These are phyloP conservation scores for Lates japonicus DNA, from an alignment of 2,797 vertebrate species.

Conservation along the genomic window DNA sequence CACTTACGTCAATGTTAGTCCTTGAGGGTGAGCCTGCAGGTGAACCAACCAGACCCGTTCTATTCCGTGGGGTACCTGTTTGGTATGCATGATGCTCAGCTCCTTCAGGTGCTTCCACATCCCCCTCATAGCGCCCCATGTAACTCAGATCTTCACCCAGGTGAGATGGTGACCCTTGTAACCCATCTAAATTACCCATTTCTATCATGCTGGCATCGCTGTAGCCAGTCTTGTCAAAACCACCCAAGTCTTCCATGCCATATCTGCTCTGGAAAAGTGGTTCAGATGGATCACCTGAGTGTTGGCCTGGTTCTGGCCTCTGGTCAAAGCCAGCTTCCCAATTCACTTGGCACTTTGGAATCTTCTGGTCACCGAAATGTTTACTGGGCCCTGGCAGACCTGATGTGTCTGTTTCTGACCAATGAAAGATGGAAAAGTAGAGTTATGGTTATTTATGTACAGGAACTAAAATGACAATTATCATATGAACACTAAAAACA, in stretches of 20 bases:
- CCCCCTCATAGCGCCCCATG: conserved; percentile 71
- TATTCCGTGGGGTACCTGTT: conserved; percentile 49
- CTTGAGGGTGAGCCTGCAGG: conserved; percentile 64
- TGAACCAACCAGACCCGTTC: conserved; percentile 36
- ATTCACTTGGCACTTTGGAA: conserved; percentile 76
- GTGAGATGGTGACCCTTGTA: conserved; percentile 74
- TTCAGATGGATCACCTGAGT: conserved; percentile 65
- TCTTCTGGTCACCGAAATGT: conserved; percentile 75
- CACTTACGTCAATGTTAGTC: conserved; percentile 61
- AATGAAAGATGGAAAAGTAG: conserved; percentile 5
- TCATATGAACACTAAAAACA: neutral
- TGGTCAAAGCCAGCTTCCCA: conserved; percentile 79
- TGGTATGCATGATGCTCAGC: conserved; percentile 70
- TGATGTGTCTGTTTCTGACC: conserved; percentile 68
- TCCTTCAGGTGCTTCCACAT: conserved; percentile 61
- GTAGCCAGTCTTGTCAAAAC: conserved; percentile 77
- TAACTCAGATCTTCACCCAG: conserved; percentile 73
- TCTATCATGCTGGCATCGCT: conserved; percentile 72
- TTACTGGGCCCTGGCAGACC: conserved; percentile 75
- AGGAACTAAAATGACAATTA: neutral
- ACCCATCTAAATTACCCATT: conserved; percentile 74
- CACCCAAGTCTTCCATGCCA: conserved; percentile 75
- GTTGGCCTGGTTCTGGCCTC: conserved; percentile 66
- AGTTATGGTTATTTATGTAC: neutral
- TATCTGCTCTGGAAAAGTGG: conserved; percentile 80